Conservation (phyloP, 2,888 invertebrate species). For the Pediacus dermestoides region DNA sequence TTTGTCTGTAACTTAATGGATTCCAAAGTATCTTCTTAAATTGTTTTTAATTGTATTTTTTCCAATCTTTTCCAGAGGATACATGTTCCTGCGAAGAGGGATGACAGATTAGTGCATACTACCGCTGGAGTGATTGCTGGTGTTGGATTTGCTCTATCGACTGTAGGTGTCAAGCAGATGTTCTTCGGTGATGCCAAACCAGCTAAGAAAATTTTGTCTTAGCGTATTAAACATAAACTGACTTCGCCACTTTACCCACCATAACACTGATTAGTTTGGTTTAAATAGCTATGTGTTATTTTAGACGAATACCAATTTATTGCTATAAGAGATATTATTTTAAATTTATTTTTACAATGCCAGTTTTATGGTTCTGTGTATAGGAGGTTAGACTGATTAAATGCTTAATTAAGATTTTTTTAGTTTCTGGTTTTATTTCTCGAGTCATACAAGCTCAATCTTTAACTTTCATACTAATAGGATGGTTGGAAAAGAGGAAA, state of each 20-base stretch:
- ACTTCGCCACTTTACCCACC: slow-evolving; percentile 1
- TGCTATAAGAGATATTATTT: slow-evolving; percentile 40
- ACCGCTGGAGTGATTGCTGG: slow-evolving; percentile 45
- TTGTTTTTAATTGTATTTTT: no score
- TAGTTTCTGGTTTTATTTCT: no score
- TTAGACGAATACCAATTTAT: slow-evolving; percentile 34
- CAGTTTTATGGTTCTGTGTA: no score
- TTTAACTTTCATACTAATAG: no score
- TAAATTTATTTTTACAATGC: slow-evolving; percentile 44
- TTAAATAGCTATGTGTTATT: slow-evolving; percentile 21
- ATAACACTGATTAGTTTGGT: neutral
- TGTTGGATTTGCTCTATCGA: slow-evolving; percentile 45
- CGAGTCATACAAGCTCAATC: no score
- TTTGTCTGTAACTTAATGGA: no score
- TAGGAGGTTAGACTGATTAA: no score
- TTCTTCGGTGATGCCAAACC: slow-evolving; percentile 20
- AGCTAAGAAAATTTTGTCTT: neutral
- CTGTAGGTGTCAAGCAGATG: slow-evolving; percentile 46
- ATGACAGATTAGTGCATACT: slow-evolving; percentile 43
- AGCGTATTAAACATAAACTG: neutral
- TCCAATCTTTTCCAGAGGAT: slow-evolving; percentile 21
- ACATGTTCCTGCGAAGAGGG: no score
- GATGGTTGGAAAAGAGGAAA: no score
- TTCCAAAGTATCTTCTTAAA: no score
- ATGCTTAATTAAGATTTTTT: no score